These are phyloP conservation scores for Cacoxenus indagator DNA, from an alignment of 2,888 invertebrate species.

Conservation along the genomic window DNA sequence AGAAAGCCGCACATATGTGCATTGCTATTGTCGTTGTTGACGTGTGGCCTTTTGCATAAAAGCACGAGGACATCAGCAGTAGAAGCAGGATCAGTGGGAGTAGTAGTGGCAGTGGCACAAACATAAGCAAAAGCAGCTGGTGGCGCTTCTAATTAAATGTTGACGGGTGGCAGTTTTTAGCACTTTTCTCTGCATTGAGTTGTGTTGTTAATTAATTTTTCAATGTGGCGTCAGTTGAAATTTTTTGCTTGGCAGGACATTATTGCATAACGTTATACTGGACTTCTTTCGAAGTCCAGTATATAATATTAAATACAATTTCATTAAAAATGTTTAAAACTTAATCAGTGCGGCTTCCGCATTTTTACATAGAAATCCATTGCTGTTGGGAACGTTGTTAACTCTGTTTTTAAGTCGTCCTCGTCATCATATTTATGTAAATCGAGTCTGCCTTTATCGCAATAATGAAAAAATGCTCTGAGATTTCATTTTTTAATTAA, in stretches of 20 bases:
- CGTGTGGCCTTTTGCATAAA: not conserved
- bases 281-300: too few relatives aligned
- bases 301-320: too few relatives aligned
- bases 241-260: not conserved
- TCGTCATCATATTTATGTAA: too few relatives aligned
- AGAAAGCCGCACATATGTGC: not conserved
- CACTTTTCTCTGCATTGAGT: not conserved
- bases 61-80: too few relatives aligned
- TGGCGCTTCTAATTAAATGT: not conserved
- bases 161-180: not conserved
- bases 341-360: too few relatives aligned
- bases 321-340: too few relatives aligned
- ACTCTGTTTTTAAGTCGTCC: too few relatives aligned
- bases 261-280: too few relatives aligned
- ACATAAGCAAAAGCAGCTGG: not conserved
- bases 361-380: too few relatives aligned
- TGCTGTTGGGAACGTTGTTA: not conserved
- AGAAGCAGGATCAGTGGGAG: too few relatives aligned
- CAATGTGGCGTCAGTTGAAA: not conserved
- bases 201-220: not conserved
- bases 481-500: conserved; percentile 52
- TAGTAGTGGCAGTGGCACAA: not conserved
- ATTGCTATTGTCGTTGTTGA: not conserved
- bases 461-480: conserved; percentile 20
- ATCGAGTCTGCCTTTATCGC: not conserved